A percentile compares a stretch with the other conserved stretches of the same genome.
phyloP scores from a whole-genome alignment of 2,797 vertebrate genomes.

The Atherinosoma microstoma region DNA sequence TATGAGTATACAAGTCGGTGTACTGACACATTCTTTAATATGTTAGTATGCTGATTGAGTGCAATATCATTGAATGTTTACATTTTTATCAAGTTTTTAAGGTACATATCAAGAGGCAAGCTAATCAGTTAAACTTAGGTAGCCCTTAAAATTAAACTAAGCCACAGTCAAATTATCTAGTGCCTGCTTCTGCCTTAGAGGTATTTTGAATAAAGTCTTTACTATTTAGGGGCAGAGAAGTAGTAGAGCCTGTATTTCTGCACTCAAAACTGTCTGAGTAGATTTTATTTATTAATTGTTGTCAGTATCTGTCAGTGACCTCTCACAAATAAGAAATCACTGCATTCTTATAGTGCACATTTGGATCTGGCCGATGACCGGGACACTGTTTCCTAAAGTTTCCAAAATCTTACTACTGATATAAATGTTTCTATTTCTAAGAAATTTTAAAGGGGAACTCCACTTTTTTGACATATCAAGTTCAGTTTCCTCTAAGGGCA shows the following conservation, averaged over 20 bases:
- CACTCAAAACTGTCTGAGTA: conserved; percentile 37
- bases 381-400: conserved; percentile 12
- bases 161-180: conserved; percentile 62
- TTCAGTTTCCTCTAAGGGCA: neutral
- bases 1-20: conserved; percentile 61
- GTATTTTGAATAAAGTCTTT: conserved; percentile 48
- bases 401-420: conserved; percentile 21
- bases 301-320: conserved; percentile 38
- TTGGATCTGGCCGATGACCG: conserved; percentile 22
- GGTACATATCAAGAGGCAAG: conserved; percentile 64
- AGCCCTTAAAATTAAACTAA: conserved; percentile 52
- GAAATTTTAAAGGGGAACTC: conserved; percentile 11
- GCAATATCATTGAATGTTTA: conserved; percentile 81
- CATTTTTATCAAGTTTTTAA: conserved; percentile 68
- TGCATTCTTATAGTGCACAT: conserved; percentile 39
- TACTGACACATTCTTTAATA: conserved; percentile 52
- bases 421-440: conserved; percentile 14
- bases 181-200: conserved; percentile 73
- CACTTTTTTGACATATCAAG: conserved; percentile 6
- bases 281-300: conserved; percentile 44
- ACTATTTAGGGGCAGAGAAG: conserved; percentile 30
- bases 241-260: conserved; percentile 38
- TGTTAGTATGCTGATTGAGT: conserved; percentile 68
- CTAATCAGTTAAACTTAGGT: conserved; percentile 32
- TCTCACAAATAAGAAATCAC: conserved; percentile 32